phyloP scores from a whole-genome alignment of 2,113 vertebrate species.

The Myodes glareolus region DNA sequence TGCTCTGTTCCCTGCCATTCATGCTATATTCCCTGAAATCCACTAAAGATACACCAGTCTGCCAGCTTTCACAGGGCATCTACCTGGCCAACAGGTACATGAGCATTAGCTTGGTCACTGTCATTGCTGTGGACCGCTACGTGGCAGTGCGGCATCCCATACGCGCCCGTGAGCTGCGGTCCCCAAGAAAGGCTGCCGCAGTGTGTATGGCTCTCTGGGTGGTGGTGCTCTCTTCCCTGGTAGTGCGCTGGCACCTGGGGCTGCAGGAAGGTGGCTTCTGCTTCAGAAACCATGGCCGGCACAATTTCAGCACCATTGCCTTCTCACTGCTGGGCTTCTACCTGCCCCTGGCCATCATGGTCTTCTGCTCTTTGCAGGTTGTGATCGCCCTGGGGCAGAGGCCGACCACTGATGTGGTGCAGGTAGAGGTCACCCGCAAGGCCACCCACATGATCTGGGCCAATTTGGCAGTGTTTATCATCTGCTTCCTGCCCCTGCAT shows the following conservation, averaged over 20 bases:
- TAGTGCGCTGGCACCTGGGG: constrained; percentile 5
- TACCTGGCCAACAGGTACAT: constrained; percentile 87
- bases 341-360: constrained; percentile 80
- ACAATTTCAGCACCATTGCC: fast-evolving
- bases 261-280: constrained; percentile 29
- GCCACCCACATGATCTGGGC: constrained; percentile 83
- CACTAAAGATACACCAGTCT: fast-evolving
- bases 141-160: constrained; percentile 88
- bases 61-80: constrained; percentile 68
- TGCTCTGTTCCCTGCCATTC: constrained; percentile 86
- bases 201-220: constrained; percentile 84
- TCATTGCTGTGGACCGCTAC: constrained; percentile 87
- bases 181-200: constrained; percentile 77
- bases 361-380: constrained; percentile 85
- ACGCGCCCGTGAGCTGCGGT: constrained; percentile 81
- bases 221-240: neutral
- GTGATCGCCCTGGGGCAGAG: constrained; percentile 79
- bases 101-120: constrained; percentile 84
- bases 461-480: constrained; percentile 84
- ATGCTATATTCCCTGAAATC: constrained; percentile 46
- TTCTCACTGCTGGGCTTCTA: constrained; percentile 74
- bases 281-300: fast-evolving
- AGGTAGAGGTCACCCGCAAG: constrained; percentile 71
- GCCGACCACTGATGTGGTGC: neutral
- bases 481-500: constrained; percentile 87